These are phyloP conservation scores for Nysson spinosus DNA, from an alignment of 2,888 invertebrate species.

Conservation along the genomic window DNA sequence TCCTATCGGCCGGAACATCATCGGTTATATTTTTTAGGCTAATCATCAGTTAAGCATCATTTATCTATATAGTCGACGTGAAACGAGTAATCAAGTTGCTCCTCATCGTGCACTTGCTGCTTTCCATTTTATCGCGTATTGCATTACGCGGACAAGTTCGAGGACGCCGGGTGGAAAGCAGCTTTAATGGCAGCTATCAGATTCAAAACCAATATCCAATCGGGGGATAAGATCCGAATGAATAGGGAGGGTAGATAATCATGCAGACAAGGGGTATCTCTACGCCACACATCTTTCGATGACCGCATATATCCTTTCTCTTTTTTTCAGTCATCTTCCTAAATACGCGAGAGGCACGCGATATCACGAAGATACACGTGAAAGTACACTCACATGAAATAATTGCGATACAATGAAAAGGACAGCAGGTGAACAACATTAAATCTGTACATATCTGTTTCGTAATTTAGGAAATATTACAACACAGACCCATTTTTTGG, in stretches of 20 bases:
- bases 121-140: slow-evolving; percentile 55
- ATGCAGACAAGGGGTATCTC: slow-evolving; percentile 44
- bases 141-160: slow-evolving; percentile 48
- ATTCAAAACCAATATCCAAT: slow-evolving; percentile 67
- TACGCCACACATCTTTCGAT: slow-evolving; percentile 45
- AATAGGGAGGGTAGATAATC: slow-evolving; percentile 60
- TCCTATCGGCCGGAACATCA: not conserved
- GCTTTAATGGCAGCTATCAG: slow-evolving; percentile 59
- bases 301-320: slow-evolving; percentile 34
- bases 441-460: too few relatives aligned
- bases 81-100: slow-evolving; percentile 45
- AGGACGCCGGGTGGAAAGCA: slow-evolving; percentile 54
- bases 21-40: slow-evolving; percentile 22
- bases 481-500: too few relatives aligned
- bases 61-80: slow-evolving; percentile 19
- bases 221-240: slow-evolving; percentile 48
- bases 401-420: too few relatives aligned
- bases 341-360: not conserved
- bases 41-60: slow-evolving; percentile 35
- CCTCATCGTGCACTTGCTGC: slow-evolving; percentile 35
- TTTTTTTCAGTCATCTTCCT: not conserved
- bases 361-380: not conserved
- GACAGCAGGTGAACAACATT: too few relatives aligned
- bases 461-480: too few relatives aligned
- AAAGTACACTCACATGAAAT: too few relatives aligned